These are phyloP conservation scores for Todiramphus saurophagus DNA, from an alignment of 2,113 vertebrate genomes.

Conservation along the genomic window DNA sequence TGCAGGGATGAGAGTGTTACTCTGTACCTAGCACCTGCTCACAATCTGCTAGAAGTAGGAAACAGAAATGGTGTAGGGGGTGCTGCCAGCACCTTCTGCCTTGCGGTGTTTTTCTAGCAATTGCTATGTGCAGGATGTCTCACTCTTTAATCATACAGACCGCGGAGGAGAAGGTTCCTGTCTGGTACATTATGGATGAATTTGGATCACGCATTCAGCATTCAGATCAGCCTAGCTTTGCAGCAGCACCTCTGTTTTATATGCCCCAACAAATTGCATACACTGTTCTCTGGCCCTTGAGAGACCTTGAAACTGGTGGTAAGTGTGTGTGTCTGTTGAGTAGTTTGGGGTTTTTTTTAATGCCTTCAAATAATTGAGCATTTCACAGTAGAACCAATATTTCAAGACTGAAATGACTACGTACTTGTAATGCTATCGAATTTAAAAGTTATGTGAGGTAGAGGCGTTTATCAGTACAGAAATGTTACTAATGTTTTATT, in stretches of 20 bases:
- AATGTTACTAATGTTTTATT: background rate
- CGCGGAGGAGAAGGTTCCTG: constrained; percentile 87
- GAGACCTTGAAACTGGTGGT: constrained; percentile 89
- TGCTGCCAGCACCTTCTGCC: background rate
- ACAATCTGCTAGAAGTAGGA: background rate
- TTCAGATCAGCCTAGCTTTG: constrained; percentile 84
- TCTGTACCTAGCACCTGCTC: background rate
- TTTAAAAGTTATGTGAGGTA: background rate
- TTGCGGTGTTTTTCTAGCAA: background rate
- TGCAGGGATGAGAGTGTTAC: background rate
- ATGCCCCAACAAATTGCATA: constrained; percentile 82
- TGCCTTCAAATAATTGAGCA: background rate
- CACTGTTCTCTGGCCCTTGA: constrained; percentile 89
- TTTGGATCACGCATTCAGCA: constrained; percentile 93
- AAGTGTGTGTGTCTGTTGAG: constrained; percentile 1
- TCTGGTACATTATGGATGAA: constrained; percentile 98
- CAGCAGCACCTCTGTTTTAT: constrained; percentile 88
- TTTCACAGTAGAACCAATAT: background rate
- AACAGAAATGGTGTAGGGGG: background rate
- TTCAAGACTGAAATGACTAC: background rate
- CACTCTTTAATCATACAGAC: constrained; percentile 39
- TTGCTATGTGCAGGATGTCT: background rate
- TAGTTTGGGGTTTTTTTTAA: background rate
- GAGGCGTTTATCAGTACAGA: background rate
- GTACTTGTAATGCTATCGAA: background rate